Base-by-base conservation (phyloP, 2,797 vertebrate genomes). In the Cirrhinus molitorella region DNA sequence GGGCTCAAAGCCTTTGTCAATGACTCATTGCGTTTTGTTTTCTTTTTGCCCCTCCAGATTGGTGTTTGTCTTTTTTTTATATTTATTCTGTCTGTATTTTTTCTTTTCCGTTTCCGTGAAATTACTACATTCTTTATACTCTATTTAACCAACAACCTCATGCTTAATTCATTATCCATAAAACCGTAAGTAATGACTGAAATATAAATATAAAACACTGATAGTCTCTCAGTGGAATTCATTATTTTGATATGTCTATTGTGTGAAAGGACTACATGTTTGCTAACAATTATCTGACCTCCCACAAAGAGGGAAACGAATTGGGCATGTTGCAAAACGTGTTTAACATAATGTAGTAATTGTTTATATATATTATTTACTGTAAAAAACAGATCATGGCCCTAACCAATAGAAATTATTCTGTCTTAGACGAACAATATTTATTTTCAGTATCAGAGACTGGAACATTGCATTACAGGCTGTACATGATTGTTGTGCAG, bases 171-270 rank as follows among this genome's bases (percentile, higher is more conserved):
- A 81, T 63, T 74, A 21, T n/a, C 16, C 16, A 43, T 28, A 65
- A 66, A 55, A 51, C 59, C 21, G n/a, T 65, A 53, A 63, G 23
- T 55, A 65, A 82, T 74, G 47, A 25, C 59, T 53, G 49, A 23
- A 65, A 82, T 13, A 47, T 37, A 73, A 37, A 49, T 37, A 49
- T 61, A 34, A 73, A 73, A 37, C 51, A 74, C 65, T 74, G 61
- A 74, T 53, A 43, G 34, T 74, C 55, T 61, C 25, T 49, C 13
- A 37, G 21, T 49, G 28, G 61, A 23, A 49, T 53, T 21, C 21
- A 81, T 81, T 72, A 34, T 81, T 61, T 73, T 73, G 13, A 49
- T 61, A 51, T 37, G 43, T 6, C 28, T 37, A n/a, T 81, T 73
- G 28, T 72, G 53, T 81, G 55, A 74, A 65, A 63, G 6, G 34